These are phyloP conservation scores for Chiroxiphia lanceolata DNA, from an alignment of 2,797 vertebrate species.

Conservation along the genomic window DNA sequence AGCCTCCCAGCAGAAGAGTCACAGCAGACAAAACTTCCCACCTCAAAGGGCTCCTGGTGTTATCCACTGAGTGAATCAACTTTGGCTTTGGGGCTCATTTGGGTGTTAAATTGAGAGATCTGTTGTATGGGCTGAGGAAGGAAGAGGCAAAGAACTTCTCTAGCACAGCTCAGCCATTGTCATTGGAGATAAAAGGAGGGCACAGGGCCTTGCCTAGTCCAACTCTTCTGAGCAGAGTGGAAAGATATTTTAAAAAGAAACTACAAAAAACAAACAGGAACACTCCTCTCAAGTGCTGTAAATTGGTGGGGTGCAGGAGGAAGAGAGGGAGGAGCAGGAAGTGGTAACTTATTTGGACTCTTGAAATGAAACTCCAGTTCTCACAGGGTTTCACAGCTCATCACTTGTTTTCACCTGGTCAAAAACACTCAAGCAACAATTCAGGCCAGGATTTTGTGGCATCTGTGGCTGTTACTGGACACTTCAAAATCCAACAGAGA, in stretches of 20 bases:
- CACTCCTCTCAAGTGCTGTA: background rate
- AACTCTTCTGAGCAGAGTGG: background rate
- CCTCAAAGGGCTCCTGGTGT: background rate
- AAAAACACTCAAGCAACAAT: background rate
- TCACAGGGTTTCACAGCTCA: background rate
- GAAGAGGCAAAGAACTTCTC: background rate
- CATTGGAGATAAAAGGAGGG: background rate
- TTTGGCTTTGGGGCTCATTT: background rate
- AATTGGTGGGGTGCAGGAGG: background rate
- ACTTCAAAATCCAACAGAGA: background rate
- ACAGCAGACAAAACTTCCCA: background rate
- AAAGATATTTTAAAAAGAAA: background rate
- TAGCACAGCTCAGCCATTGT: background rate
- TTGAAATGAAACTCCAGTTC: background rate
- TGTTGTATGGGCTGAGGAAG: background rate
- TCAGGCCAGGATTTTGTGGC: background rate
- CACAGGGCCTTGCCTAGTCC: background rate
- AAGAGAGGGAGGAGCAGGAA: conserved; percentile 40
- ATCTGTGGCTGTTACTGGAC: background rate
- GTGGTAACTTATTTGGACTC: conserved; percentile 16
- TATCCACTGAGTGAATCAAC: background rate
- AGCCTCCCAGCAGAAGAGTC: background rate
- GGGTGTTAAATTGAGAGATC: background rate
- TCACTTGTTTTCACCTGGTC: background rate
- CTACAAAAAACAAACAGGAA: background rate